phyloP scores from a whole-genome alignment of 2,797 vertebrate species.

The Hydrocynus forskahlii region DNA sequence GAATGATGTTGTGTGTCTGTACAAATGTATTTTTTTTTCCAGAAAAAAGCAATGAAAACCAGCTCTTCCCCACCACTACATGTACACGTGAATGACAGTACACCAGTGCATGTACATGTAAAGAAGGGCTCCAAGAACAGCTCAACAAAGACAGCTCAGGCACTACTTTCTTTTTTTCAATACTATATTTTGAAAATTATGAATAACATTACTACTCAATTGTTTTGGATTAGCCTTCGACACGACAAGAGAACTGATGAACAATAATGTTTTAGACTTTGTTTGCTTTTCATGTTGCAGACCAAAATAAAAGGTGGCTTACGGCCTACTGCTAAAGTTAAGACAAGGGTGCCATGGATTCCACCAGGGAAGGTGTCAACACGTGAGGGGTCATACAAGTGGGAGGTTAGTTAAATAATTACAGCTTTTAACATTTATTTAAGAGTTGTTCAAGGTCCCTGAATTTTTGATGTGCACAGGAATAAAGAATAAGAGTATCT shows the following conservation, averaged over 20 bases:
- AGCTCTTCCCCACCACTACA: constrained; percentile 87
- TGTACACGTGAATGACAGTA: constrained; percentile 87
- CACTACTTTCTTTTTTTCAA: constrained; percentile 50
- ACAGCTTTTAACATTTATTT: neutral
- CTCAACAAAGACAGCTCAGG: constrained; percentile 78
- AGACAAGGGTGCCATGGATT: constrained; percentile 87
- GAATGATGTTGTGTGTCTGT: neutral
- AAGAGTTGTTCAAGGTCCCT: neutral
- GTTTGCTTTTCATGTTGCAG: constrained; percentile 33
- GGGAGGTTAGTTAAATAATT: constrained; percentile 82
- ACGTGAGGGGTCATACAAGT: constrained; percentile 79
- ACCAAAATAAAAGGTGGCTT: constrained; percentile 64
- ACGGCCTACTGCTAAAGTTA: constrained; percentile 78
- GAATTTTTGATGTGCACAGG: neutral
- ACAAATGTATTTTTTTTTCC: constrained; percentile 26
- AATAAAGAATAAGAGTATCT: neutral
- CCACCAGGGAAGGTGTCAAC: constrained; percentile 85
- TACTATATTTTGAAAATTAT: neutral
- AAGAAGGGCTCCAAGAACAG: constrained; percentile 84
- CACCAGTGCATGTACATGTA: constrained; percentile 90
- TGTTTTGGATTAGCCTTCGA: neutral
- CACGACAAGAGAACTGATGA: neutral
- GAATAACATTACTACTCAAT: neutral
- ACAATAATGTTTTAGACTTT: neutral
- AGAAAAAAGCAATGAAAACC: constrained; percentile 85